These are phyloP conservation scores for Hirudinaria manillensis DNA, from an alignment of 2,888 invertebrate genomes.

Conservation along the genomic window DNA sequence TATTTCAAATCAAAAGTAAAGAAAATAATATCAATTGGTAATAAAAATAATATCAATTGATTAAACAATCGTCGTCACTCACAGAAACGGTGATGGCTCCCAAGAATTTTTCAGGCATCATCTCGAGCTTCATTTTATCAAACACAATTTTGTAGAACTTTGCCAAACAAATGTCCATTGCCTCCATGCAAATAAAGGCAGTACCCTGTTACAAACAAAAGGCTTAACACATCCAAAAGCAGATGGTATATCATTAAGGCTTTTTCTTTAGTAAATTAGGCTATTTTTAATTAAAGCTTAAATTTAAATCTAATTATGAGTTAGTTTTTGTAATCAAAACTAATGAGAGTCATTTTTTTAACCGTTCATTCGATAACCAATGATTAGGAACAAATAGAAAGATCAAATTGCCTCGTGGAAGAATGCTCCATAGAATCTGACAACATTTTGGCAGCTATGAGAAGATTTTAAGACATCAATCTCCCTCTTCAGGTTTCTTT, in stretches of 20 bases:
- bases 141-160: slow-evolving; percentile 89
- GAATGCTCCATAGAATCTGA: slow-evolving; percentile 94
- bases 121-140: slow-evolving; percentile 28
- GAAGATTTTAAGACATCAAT: slow-evolving; percentile 93
- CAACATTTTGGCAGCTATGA: slow-evolving; percentile 87
- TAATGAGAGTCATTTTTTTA: not conserved
- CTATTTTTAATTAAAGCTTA: not conserved
- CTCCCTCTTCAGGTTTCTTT: slow-evolving; percentile 77
- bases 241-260: not conserved
- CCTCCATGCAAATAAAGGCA: slow-evolving; percentile 99
- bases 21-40: no score
- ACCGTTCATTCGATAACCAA: not conserved
- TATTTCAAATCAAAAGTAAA: no score
- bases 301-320: not conserved
- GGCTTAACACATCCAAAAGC: not conserved
- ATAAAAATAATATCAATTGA: not conserved
- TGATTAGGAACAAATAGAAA: not conserved
- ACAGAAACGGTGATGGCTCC: slow-evolving; percentile 44
- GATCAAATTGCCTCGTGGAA: slow-evolving; percentile 67
- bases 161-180: slow-evolving; percentile 94
- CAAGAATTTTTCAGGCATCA: slow-evolving; percentile 43
- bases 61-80: slow-evolving; percentile 25
- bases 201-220: slow-evolving; percentile 64
- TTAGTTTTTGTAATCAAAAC: not conserved
- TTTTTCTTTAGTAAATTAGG: not conserved